These are phyloP conservation scores for Trachelus iudaicus DNA, from an alignment of 2,888 invertebrate species.

Conservation along the genomic window DNA sequence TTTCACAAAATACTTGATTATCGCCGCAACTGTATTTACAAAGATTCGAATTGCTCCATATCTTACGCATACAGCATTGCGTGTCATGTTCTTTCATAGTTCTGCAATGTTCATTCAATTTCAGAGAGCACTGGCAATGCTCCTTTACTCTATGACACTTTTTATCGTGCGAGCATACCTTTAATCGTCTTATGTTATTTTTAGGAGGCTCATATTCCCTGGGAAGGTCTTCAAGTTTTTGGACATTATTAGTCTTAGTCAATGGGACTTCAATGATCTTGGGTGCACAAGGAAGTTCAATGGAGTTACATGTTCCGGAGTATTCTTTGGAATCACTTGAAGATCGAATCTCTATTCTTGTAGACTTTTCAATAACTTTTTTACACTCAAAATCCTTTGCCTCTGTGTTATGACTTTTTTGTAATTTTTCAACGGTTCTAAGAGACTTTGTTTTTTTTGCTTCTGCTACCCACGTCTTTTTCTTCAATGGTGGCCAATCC, in stretches of 20 bases:
- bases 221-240: neutral
- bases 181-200: neutral
- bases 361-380: neutral
- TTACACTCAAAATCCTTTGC: neutral
- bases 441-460: too few species aligned
- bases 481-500: slow-evolving; percentile 5
- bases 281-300: neutral
- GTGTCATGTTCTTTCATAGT: neutral
- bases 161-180: neutral
- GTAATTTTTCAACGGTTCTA: neutral
- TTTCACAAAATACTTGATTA: neutral
- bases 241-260: neutral
- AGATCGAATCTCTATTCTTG: neutral
- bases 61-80: neutral
- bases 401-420: neutral
- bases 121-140: neutral
- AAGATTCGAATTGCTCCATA: neutral
- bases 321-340: neutral
- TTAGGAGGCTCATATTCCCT: neutral
- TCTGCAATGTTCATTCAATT: neutral
- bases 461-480: neutral
- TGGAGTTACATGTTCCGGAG: neutral
- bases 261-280: neutral
- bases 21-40: neutral
- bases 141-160: neutral